Evolutionary conservation across 2,888 invertebrate genomes (phyloP).

Genomic region (Gibbula magus): DNA sequence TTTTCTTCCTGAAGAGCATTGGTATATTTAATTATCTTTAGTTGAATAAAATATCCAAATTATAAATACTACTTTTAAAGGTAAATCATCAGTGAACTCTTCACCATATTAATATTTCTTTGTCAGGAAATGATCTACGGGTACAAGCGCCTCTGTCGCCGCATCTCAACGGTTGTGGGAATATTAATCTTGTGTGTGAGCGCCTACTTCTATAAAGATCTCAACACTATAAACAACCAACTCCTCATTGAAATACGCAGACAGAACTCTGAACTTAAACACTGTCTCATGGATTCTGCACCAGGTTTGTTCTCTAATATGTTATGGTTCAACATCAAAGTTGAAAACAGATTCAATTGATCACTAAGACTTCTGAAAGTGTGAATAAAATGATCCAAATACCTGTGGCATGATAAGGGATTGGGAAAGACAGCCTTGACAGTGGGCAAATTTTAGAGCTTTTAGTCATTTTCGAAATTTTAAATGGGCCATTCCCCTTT

Average conservation of each 20-base stretch:
- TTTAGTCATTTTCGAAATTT: too few species aligned
- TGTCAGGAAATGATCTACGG: conserved; percentile 75
- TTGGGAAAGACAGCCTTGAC: too few species aligned
- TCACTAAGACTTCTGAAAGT: too few species aligned
- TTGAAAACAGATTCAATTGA: too few species aligned
- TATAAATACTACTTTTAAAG: too few species aligned
- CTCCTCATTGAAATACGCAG: conserved; percentile 75
- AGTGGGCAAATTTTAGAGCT: too few species aligned
- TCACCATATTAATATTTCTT: conserved; percentile 30
- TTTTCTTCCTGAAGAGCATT: neutral
- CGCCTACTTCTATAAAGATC: conserved; percentile 75
- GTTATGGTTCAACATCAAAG: neutral
- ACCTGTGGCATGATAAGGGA: too few species aligned
- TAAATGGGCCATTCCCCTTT: too few species aligned
- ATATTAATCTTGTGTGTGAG: conserved; percentile 70
- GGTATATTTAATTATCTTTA: too few species aligned
- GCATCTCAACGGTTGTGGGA: conserved; percentile 72
- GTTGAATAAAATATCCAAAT: too few species aligned
- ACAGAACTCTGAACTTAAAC: conserved; percentile 68
- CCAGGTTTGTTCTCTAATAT: neutral
- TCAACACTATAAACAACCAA: conserved; percentile 75
- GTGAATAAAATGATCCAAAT: too few species aligned
- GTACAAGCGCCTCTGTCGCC: conserved; percentile 77
- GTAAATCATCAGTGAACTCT: neutral
- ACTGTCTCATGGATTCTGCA: conserved; percentile 36